phyloP scores from a whole-genome alignment of 1,140 invertebrate genomes.

The Lordiphosa mommai region DNA sequence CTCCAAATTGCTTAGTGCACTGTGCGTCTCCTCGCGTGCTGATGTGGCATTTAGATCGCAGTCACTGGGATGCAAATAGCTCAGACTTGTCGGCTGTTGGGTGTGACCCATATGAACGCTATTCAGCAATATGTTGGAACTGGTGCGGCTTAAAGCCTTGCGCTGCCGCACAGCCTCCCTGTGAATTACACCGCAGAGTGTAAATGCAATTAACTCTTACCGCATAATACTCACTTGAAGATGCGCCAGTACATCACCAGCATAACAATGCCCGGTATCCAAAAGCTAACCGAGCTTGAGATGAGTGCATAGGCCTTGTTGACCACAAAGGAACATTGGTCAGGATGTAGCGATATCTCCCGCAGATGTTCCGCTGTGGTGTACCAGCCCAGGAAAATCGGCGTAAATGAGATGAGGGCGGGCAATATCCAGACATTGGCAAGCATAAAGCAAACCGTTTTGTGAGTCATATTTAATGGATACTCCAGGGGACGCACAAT shows the following conservation, averaged over 20 bases:
- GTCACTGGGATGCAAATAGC: slow-evolving; percentile 84
- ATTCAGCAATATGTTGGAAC: slow-evolving; percentile 90
- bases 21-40: slow-evolving; percentile 80
- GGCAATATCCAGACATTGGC: slow-evolving; percentile 94
- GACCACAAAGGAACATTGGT: slow-evolving; percentile 92
- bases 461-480: slow-evolving; percentile 91
- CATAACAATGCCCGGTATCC: slow-evolving; percentile 97
- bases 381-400: slow-evolving; percentile 96
- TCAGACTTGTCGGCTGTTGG: slow-evolving; percentile 83
- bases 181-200: slow-evolving; percentile 64
- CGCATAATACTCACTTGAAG: slow-evolving; percentile 85
- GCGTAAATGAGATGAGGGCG: slow-evolving; percentile 95
- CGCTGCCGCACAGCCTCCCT: slow-evolving; percentile 93
- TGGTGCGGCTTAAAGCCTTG: slow-evolving; percentile 89
- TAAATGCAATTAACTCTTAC: slow-evolving; percentile 18
- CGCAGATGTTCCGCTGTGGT: slow-evolving; percentile 89
- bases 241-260: slow-evolving; percentile 94
- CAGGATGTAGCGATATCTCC: slow-evolving; percentile 85
- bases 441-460: slow-evolving; percentile 90
- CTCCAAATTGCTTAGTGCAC: slow-evolving; percentile 81
- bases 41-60: slow-evolving; percentile 80
- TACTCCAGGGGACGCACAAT: slow-evolving; percentile 94
- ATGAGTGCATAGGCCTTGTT: slow-evolving; percentile 94
- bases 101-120: slow-evolving; percentile 89
- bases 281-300: slow-evolving; percentile 95